phyloP scores from a whole-genome alignment of 2,888 invertebrate genomes.

The Cistogaster globosa region DNA sequence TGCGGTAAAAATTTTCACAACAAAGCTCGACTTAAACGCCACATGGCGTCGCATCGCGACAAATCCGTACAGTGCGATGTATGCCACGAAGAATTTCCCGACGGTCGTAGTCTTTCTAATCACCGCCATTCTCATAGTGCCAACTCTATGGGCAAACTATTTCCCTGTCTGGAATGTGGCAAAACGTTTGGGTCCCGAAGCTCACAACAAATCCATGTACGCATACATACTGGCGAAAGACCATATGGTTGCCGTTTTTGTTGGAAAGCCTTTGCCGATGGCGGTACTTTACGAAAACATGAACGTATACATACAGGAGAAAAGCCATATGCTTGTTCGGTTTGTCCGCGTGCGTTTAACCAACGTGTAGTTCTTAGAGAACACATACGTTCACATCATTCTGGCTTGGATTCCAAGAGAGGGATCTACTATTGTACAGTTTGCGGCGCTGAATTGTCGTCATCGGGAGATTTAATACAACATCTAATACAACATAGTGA shows the following conservation, averaged over 20 bases:
- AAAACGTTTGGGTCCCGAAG: constrained; percentile 93
- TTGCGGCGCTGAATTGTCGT: constrained; percentile 88
- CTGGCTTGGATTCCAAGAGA: constrained; percentile 89
- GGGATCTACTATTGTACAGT: constrained; percentile 90
- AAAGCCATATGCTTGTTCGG: constrained; percentile 94
- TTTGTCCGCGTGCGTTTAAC: constrained; percentile 93
- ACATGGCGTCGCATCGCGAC: constrained; percentile 89
- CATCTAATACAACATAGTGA: constrained; percentile 94
- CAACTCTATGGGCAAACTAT: constrained; percentile 85
- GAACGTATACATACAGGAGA: constrained; percentile 93
- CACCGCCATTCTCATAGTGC: constrained; percentile 87
- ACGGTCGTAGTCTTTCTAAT: constrained; percentile 87
- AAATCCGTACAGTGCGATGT: constrained; percentile 88
- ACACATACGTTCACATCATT: constrained; percentile 93
- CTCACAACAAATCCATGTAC: constrained; percentile 93
- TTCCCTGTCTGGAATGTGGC: constrained; percentile 92
- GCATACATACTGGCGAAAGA: constrained; percentile 92
- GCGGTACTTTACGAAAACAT: constrained; percentile 92
- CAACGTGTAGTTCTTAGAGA: constrained; percentile 93
- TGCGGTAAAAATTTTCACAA: constrained; percentile 89
- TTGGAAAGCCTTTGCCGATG: constrained; percentile 95
- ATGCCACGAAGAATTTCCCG: constrained; percentile 88
- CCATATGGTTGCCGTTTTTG: constrained; percentile 94
- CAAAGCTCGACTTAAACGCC: constrained; percentile 86
- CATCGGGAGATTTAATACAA: constrained; percentile 90